These are phyloP conservation scores for Mimachlamys varia DNA, from an alignment of 2,888 invertebrate genomes.

Conservation along the genomic window DNA sequence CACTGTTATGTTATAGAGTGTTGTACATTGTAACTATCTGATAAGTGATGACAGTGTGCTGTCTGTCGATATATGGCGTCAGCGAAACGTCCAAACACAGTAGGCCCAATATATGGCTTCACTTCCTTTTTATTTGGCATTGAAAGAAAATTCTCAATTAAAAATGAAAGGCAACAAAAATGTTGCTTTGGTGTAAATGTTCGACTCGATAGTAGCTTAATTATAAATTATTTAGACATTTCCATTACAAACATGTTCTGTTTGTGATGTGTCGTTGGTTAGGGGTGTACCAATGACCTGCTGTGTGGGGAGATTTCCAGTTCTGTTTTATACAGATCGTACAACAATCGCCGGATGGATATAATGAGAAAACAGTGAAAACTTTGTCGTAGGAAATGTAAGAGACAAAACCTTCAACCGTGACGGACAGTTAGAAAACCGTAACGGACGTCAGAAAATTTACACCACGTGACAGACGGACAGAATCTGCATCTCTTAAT, in stretches of 20 bases:
- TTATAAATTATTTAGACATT: no score
- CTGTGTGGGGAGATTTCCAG: not conserved
- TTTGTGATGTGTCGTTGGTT: no score
- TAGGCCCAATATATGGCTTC: not conserved
- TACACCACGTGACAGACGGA: not conserved
- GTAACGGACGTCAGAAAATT: not conserved
- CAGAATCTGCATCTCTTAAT: not conserved
- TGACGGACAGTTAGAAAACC: not conserved
- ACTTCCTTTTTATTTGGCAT: not conserved
- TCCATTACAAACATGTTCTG: no score
- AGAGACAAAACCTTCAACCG: not conserved
- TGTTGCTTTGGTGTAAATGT: no score
- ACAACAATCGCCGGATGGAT: not conserved
- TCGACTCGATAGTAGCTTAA: no score
- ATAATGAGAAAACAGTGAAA: not conserved
- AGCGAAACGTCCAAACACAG: not conserved
- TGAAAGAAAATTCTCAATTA: no score
- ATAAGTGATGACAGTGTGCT: not conserved
- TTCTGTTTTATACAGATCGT: conserved; percentile 5
- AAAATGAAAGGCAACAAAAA: no score
- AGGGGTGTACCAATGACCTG: no score
- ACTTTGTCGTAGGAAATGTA: conserved; percentile 19
- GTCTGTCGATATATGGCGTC: not conserved
- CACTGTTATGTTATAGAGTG: no score
- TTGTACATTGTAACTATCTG: no score